Conservation (phyloP, 23 tunicate genomes). For the Clavelina lepadiformis region DNA sequence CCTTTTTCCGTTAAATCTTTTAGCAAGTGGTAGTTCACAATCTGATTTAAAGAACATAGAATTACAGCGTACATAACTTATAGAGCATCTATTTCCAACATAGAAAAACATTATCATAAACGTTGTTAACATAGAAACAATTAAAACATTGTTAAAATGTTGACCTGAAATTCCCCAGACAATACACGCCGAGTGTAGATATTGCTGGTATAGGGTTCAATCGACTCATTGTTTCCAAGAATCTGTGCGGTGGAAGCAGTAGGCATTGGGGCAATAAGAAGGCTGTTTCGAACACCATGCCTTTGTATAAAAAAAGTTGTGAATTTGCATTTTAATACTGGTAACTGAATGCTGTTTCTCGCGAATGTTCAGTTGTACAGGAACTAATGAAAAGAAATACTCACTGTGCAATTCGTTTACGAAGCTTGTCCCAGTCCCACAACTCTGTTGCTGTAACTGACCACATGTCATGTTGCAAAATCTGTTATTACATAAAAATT, state of each 20-base stretch:
- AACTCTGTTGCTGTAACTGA: constrained; percentile 88
- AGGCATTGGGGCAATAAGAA: constrained; percentile 98
- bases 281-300: constrained; percentile 92
- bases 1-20: constrained; percentile 79
- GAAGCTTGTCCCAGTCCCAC: constrained; percentile 91
- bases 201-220: constrained; percentile 98
- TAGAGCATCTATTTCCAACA: neutral
- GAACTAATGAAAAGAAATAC: constrained; percentile 6
- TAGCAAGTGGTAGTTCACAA: constrained; percentile 88
- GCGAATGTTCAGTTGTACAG: neutral
- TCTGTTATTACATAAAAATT: constrained; percentile 8
- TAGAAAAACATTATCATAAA: neutral
- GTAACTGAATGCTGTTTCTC: neutral
- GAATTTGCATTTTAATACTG: neutral
- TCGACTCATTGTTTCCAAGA: constrained; percentile 97
- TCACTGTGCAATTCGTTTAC: constrained; percentile 63
- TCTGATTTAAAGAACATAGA: constrained; percentile 16
- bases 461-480: constrained; percentile 96
- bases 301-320: constrained; percentile 9
- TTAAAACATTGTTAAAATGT: neutral
- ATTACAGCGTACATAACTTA: neutral
- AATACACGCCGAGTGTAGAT: constrained; percentile 93
- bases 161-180: constrained; percentile 93
- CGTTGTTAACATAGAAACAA: neutral
- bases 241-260: constrained; percentile 99